These are phyloP conservation scores for Paramormyrops hopkinsi DNA, from an alignment of 2,797 vertebrate genomes.

Conservation along the genomic window DNA sequence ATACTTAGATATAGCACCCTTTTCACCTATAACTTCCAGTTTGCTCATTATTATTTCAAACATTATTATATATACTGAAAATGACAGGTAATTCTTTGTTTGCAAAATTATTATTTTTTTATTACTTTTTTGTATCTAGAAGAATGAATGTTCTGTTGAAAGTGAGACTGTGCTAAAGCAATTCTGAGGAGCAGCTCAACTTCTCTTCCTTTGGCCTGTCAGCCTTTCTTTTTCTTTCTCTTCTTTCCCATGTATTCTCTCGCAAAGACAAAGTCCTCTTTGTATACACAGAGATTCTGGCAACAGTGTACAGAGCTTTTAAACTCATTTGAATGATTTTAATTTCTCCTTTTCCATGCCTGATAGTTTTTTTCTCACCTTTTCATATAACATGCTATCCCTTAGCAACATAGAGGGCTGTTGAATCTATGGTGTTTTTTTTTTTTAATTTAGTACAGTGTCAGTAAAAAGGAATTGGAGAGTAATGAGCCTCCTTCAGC, in stretches of 20 bases:
- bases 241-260: constrained; percentile 73
- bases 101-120: not conserved
- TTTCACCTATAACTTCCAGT: not conserved
- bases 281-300: constrained; percentile 72
- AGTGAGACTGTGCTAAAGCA: constrained; percentile 49
- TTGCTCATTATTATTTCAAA: not conserved
- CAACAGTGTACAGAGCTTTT: constrained; percentile 62
- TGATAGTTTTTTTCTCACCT: constrained; percentile 38
- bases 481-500: constrained; percentile 36
- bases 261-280: constrained; percentile 80
- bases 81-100: not conserved
- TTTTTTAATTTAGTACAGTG: constrained; percentile 49
- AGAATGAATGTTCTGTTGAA: not conserved
- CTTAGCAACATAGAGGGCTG: constrained; percentile 52
- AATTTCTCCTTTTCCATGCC: constrained; percentile 60
- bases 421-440: constrained; percentile 33
- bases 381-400: constrained; percentile 33
- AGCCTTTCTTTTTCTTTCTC: constrained; percentile 59
- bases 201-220: constrained; percentile 54
- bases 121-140: not conserved
- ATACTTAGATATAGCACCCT: not conserved
- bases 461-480: constrained; percentile 23
- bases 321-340: constrained; percentile 69
- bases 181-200: constrained; percentile 52
- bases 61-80: not conserved